Evolutionary conservation across 2,888 invertebrate genomes (phyloP).

Genomic region (Drosophila robusta): DNA sequence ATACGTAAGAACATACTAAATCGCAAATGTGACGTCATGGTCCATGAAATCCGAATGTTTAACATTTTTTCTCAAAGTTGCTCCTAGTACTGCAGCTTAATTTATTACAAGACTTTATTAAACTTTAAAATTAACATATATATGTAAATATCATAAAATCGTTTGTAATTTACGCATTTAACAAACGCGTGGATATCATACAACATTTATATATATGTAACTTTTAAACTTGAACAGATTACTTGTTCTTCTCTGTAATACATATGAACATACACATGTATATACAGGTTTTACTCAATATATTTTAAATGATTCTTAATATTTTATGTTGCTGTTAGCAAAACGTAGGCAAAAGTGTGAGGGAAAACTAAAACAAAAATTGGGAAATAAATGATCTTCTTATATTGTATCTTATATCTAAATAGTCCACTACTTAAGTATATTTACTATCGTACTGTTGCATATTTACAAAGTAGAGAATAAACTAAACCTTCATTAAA

Average conservation of each 20-base stretch:
- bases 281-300: slow-evolving; percentile 15
- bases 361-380: slow-evolving; percentile 43
- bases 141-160: slow-evolving; percentile 36
- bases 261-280: not conserved
- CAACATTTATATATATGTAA: slow-evolving; percentile 54
- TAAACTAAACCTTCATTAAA: slow-evolving; percentile 47
- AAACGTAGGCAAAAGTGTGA: slow-evolving; percentile 46
- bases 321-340: slow-evolving; percentile 36
- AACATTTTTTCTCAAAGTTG: too few relatives aligned
- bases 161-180: slow-evolving; percentile 17
- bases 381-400: slow-evolving; percentile 19
- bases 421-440: slow-evolving; percentile 9
- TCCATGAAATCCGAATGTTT: not conserved
- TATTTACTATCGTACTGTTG: slow-evolving; percentile 35
- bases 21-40: not conserved
- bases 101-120: slow-evolving; percentile 46
- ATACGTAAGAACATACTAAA: not conserved
- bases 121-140: slow-evolving; percentile 41
- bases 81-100: not conserved
- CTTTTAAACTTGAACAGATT: slow-evolving; percentile 57
- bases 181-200: slow-evolving; percentile 29
- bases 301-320: slow-evolving; percentile 20
- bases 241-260: slow-evolving; percentile 11
- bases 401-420: slow-evolving; percentile 25
- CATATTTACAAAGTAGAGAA: slow-evolving; percentile 58